A percentile compares a stretch with the other conserved stretches of the same genome.
Conservation (phyloP, 2,797 vertebrate species). For the Catostomus latipinnis region DNA sequence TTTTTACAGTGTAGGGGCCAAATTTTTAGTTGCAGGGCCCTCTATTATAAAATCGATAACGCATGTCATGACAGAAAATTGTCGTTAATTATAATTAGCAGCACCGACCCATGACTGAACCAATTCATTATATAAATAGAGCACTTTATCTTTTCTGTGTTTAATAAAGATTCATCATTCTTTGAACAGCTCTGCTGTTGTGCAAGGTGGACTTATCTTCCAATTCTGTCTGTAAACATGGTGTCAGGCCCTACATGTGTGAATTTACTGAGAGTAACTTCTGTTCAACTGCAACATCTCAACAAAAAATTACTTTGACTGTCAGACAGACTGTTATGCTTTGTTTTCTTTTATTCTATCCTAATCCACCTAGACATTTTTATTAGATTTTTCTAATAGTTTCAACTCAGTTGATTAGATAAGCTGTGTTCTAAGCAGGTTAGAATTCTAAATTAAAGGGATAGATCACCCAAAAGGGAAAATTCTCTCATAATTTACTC, state of each 20-base stretch:
- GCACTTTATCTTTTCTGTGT: constrained; percentile 6
- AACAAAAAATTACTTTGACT: constrained; percentile 9
- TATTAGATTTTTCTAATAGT: no score
- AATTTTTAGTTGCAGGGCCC: neutral
- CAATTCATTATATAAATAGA: constrained; percentile 5
- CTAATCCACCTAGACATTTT: constrained; percentile 5
- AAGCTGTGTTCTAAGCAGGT: no score
- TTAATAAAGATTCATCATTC: constrained; percentile 17
- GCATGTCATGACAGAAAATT: neutral
- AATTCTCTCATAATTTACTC: no score
- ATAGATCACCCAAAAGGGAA: no score
- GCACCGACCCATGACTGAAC: constrained; percentile 15
- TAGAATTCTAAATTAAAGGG: no score
- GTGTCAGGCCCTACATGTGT: constrained; percentile 6
- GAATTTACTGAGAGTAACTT: neutral
- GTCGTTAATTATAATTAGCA: constrained; percentile 14
- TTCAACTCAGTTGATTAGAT: no score
- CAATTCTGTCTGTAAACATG: constrained; percentile 39
- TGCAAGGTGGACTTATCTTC: constrained; percentile 9
- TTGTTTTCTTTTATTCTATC: neutral
- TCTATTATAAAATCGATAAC: neutral
- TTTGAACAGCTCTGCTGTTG: constrained; percentile 10
- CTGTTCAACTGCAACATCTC: constrained; percentile 20
- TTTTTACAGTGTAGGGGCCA: neutral
- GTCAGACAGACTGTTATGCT: neutral